Evolutionary conservation across 1,140 invertebrate species (phyloP).

Genomic region (Drosophila gunungcola): DNA sequence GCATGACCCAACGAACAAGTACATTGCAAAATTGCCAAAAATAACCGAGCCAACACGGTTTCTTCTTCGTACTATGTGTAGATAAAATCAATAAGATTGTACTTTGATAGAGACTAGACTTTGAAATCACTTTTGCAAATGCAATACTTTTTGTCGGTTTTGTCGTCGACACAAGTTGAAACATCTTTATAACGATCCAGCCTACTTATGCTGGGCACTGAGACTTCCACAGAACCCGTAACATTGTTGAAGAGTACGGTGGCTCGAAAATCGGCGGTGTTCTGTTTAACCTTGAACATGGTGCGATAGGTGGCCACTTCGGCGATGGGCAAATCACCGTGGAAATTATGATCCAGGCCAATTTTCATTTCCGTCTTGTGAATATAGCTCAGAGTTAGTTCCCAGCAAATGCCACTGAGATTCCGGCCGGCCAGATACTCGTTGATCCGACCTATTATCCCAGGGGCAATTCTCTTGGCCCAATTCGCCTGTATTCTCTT

Average conservation of each 20-base stretch:
- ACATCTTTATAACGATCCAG: constrained; percentile 87
- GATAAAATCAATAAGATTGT: too few relatives aligned
- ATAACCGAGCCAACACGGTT: too few relatives aligned
- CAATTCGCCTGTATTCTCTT: constrained; percentile 73
- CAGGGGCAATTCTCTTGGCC: constrained; percentile 32
- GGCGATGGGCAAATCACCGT: not conserved
- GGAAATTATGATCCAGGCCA: constrained; percentile 17
- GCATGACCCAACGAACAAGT: too few relatives aligned
- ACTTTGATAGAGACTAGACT: not conserved
- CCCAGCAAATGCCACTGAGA: constrained; percentile 46
- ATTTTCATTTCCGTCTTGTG: constrained; percentile 54
- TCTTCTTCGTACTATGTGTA: too few relatives aligned
- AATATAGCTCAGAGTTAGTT: constrained; percentile 44
- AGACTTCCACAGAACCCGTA: constrained; percentile 50
- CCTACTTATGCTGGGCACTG: constrained; percentile 86
- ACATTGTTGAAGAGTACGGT: constrained; percentile 85
- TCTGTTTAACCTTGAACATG: constrained; percentile 68
- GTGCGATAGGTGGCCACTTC: constrained; percentile 53
- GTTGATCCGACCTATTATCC: constrained; percentile 85
- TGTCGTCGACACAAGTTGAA: constrained; percentile 85
- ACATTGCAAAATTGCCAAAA: too few relatives aligned
- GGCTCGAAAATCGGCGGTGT: constrained; percentile 86
- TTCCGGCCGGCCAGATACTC: constrained; percentile 55
- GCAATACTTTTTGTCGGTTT: constrained; percentile 86
- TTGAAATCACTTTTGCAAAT: constrained; percentile 43